These are phyloP conservation scores for Odobenus rosmarus DNA, from an alignment of 2,113 vertebrate genomes.

Conservation along the genomic window DNA sequence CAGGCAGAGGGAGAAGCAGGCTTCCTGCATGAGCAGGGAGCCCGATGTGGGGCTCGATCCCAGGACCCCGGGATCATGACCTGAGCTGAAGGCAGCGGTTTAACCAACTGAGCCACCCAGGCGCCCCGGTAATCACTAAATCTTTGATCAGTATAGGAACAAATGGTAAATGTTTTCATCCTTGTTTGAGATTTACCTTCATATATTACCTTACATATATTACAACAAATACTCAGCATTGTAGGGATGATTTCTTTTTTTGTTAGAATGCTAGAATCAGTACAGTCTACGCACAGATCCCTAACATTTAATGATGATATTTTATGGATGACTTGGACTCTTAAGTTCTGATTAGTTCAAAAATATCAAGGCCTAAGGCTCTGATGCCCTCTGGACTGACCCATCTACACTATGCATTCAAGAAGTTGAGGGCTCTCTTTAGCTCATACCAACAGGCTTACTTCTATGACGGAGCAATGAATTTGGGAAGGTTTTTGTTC, in stretches of 20 bases:
- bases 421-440: background rate
- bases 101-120: no score
- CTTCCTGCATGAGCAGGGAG: no score
- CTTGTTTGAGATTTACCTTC: background rate
- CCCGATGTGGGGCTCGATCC: no score
- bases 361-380: background rate
- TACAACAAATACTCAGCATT: background rate
- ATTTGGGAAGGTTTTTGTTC: background rate
- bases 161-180: background rate
- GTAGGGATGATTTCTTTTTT: background rate
- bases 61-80: no score
- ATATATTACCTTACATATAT: background rate
- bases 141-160: background rate
- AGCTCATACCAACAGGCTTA: background rate
- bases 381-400: background rate
- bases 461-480: background rate
- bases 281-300: background rate
- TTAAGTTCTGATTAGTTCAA: background rate
- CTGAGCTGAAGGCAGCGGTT: no score
- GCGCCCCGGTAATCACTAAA: background rate
- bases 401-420: background rate
- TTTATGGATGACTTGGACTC: background rate
- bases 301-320: background rate
- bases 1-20: no score
- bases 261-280: background rate